A percentile compares a stretch with the other conserved stretches of the same genome.
phyloP scores from a whole-genome alignment of 2,888 invertebrate species.

The Drosophila kuntzei region DNA sequence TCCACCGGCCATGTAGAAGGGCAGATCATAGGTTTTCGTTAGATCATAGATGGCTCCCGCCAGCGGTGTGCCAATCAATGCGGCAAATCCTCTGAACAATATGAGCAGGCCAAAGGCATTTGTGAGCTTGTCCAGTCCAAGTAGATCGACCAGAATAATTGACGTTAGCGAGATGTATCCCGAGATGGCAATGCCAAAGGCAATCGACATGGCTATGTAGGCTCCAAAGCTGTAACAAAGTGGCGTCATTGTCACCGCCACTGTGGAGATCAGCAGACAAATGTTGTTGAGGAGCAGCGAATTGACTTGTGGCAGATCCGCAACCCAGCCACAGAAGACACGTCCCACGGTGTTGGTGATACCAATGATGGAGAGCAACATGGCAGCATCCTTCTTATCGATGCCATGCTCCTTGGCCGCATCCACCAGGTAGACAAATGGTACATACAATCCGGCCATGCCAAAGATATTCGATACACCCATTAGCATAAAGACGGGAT shows the following conservation, averaged over 20 bases:
- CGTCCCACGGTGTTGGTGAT: slow-evolving; percentile 98
- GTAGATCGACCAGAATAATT: slow-evolving; percentile 97
- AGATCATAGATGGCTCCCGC: slow-evolving; percentile 96
- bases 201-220: slow-evolving; percentile 92
- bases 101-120: slow-evolving; percentile 98
- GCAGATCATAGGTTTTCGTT: slow-evolving; percentile 93
- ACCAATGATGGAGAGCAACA: slow-evolving; percentile 88
- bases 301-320: slow-evolving; percentile 96
- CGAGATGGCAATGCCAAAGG: slow-evolving; percentile 96
- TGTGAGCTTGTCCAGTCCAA: slow-evolving; percentile 97
- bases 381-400: slow-evolving; percentile 88
- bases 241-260: slow-evolving; percentile 93
- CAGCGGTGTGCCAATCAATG: slow-evolving; percentile 93
- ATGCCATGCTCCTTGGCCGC: slow-evolving; percentile 91
- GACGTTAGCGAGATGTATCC: slow-evolving; percentile 99
- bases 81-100: slow-evolving; percentile 97
- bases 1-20: slow-evolving; percentile 96
- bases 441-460: slow-evolving; percentile 98
- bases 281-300: slow-evolving; percentile 96
- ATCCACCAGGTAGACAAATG: slow-evolving; percentile 97
- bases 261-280: slow-evolving; percentile 95
- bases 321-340: slow-evolving; percentile 94
- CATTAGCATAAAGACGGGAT: slow-evolving; percentile 96
- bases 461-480: slow-evolving; percentile 98
- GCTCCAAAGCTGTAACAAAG: slow-evolving; percentile 92